Evolutionary conservation across 2,113 vertebrate genomes (phyloP), one percentile per base, ranked within the genome.

Genomic region (Lagopus leucura): DNA sequence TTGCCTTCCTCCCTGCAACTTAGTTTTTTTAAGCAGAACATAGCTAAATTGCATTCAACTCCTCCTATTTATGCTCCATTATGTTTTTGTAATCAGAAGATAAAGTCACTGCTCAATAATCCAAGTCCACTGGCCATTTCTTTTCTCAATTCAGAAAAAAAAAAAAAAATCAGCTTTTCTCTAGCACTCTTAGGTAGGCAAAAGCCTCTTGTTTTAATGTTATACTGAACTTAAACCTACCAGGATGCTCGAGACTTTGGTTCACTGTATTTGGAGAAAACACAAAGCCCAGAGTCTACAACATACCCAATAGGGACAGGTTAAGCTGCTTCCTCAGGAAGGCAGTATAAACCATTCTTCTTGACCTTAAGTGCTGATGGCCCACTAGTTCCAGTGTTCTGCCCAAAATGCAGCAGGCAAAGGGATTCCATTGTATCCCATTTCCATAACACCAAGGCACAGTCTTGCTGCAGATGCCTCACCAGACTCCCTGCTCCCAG

Each of bases 401-500:
- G 42, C 7, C 71, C 54, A 76, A 82, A 48, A 84, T 24, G 65
- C 8, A 47, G 38, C 0, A 79, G 57, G 19, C 50, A 73, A 73
- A 73, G 12, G 14, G 43, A 64, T 43, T 61, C 21, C 36, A 57
- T 7, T 9, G 9, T 1, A 6, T 32, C 22, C 73, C 18, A 36
- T 4, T 38, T 90, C 52, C 12, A 25, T 47, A 54, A 32, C 45
- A 55, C 15, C 73, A 38, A 90, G 34, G 19, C 34, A 58, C 10
- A 2, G 4, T 28, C 20, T 48, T 1, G 0, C 17, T 36, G 10
- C 3, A 16, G 22, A 34, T 17, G 0, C 3, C 7, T 10, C n/a
- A 24, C n/a, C 13, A 5, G 0, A 0, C 22, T 63, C 34, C 34
- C 54, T 45, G 16, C 30, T 32, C 1, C 3, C 20, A 20, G 42